Conservation (phyloP, 2,113 vertebrate genomes). For the Sardina pilchardus region DNA sequence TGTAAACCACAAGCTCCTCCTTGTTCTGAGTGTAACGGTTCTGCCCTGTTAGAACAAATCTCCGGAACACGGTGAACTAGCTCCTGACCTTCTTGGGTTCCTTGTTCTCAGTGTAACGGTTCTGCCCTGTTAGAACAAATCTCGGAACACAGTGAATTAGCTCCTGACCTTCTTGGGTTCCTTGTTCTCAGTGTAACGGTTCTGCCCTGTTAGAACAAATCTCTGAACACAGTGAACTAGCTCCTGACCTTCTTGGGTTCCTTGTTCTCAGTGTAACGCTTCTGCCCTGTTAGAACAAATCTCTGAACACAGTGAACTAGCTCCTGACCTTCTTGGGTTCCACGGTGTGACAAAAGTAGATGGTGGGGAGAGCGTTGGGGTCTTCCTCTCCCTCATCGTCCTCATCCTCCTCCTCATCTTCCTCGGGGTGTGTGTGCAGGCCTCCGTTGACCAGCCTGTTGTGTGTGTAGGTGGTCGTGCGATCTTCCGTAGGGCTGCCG, state of each 20-base stretch:
- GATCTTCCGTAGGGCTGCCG: conserved; percentile 48
- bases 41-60: not conserved
- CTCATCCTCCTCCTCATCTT: conserved; percentile 22
- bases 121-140: no score
- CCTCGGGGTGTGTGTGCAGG: conserved; percentile 19
- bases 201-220: no score
- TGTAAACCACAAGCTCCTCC: not conserved
- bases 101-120: no score
- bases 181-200: no score
- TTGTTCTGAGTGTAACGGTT: not conserved
- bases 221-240: no score
- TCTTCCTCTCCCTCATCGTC: conserved; percentile 48
- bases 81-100: conserved; percentile 88
- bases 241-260: no score
- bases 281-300: not conserved
- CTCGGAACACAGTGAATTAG: no score
- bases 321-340: conserved; percentile 88
- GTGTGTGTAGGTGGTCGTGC: conserved; percentile 40
- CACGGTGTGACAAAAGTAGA: conserved; percentile 92
- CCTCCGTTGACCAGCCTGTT: conserved; percentile 42
- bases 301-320: not conserved
- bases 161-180: no score
- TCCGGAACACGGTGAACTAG: not conserved
- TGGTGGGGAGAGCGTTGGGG: conserved; percentile 80
- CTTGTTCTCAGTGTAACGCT: no score